phyloP scores from a whole-genome alignment of 64 coral and sea anemone genomes.

The Stichodactyla helianthus region DNA sequence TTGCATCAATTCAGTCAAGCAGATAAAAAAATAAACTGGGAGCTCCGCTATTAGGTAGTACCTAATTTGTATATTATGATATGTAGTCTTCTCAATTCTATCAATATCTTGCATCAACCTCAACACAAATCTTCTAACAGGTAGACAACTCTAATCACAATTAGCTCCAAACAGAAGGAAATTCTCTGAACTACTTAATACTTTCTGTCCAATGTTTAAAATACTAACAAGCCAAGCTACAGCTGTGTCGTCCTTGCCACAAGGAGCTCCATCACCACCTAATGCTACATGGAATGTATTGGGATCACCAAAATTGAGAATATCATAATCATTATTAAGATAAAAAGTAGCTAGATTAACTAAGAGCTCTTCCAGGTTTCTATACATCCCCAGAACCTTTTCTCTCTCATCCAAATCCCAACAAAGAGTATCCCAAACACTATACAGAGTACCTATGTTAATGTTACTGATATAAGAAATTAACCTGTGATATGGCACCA shows the following conservation, averaged over 20 bases:
- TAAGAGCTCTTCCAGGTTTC: not conserved
- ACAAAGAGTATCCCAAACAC: slow-evolving; percentile 53
- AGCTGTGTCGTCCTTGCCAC: slow-evolving; percentile 35
- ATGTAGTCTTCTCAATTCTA: slow-evolving; percentile 31
- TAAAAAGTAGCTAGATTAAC: not conserved
- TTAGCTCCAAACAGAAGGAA: slow-evolving; percentile 29
- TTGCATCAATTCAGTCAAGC: too few species aligned
- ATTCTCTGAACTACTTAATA: slow-evolving; percentile 27
- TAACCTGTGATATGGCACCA: slow-evolving; percentile 67
- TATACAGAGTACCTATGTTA: slow-evolving; percentile 69
- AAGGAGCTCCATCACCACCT: too few species aligned
- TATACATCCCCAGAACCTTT: slow-evolving; percentile 40
- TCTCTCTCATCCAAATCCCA: slow-evolving; percentile 50
- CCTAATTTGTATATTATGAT: not conserved
- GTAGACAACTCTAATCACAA: slow-evolving; percentile 44
- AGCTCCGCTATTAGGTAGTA: too few species aligned
- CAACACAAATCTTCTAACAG: slow-evolving; percentile 37
- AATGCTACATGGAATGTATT: slow-evolving; percentile 24
- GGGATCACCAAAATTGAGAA: not conserved
- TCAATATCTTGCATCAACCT: slow-evolving; percentile 23
- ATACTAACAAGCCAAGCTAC: slow-evolving; percentile 39
- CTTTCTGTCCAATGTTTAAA: slow-evolving; percentile 8
- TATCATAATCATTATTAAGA: slow-evolving; percentile 1
- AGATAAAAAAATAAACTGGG: too few species aligned
- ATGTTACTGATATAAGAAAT: slow-evolving; percentile 49